Evolutionary conservation across 1,140 invertebrate species (phyloP).

Genomic region (Phortica variegata): DNA sequence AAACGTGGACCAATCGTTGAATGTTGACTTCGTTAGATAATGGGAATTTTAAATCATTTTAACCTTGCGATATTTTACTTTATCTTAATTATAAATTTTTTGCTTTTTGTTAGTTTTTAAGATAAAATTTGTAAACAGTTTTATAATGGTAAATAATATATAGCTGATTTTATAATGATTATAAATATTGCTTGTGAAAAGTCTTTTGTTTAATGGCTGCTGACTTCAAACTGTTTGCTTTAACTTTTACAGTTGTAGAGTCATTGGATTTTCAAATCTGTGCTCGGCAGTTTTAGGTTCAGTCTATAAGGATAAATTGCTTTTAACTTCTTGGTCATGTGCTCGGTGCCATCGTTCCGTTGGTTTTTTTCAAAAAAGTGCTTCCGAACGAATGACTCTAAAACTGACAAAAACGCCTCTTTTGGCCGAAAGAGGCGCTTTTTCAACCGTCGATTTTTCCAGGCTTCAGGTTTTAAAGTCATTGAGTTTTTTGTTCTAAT

Average conservation of each 20-base stretch:
- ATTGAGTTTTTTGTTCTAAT: not conserved
- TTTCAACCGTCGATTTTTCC: not conserved
- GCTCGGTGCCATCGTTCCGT: not conserved
- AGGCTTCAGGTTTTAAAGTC: not conserved
- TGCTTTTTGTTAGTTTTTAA: not conserved
- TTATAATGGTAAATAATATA: not conserved
- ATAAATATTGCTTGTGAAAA: not conserved
- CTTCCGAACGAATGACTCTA: not conserved
- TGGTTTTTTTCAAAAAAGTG: not conserved
- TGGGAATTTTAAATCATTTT: not conserved
- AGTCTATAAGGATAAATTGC: too few species aligned
- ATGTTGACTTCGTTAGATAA: not conserved
- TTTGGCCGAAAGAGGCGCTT: too few species aligned
- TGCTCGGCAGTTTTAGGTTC: too few species aligned
- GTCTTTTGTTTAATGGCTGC: not conserved
- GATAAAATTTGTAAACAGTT: not conserved
- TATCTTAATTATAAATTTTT: not conserved
- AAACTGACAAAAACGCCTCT: not conserved
- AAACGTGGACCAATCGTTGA: slow-evolving; percentile 13
- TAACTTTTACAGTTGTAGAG: not conserved
- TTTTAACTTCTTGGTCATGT: not conserved
- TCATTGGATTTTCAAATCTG: too few species aligned
- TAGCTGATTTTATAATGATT: slow-evolving; percentile 18
- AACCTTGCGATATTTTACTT: too few species aligned
- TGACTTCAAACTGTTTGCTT: not conserved